Evolutionary conservation across 2,888 invertebrate species (phyloP).

Genomic region (Asteroscopus sphinx): DNA sequence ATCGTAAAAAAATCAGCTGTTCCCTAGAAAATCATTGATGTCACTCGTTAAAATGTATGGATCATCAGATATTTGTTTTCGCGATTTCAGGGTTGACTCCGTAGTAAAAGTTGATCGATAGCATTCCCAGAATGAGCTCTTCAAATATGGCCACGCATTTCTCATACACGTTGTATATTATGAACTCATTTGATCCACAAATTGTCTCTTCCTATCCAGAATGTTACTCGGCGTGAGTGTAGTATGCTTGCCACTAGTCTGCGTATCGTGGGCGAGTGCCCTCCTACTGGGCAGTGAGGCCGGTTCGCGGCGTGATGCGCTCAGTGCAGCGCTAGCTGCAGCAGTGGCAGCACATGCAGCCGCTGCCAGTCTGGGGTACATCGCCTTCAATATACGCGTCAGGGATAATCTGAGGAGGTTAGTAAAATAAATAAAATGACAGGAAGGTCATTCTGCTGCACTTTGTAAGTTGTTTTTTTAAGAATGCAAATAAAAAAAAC

Average conservation of each 20-base stretch:
- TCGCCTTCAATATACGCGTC: constrained; percentile 96
- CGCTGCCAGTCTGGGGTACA: constrained; percentile 96
- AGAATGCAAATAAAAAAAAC: too few relatives aligned
- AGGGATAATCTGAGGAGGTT: constrained; percentile 92
- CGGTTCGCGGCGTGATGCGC: constrained; percentile 91
- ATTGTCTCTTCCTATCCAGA: constrained; percentile 75
- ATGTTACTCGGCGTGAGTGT: constrained; percentile 96
- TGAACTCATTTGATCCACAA: not conserved
- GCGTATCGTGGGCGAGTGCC: constrained; percentile 94
- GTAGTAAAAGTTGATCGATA: too few relatives aligned
- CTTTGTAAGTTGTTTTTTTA: too few relatives aligned
- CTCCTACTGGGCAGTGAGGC: constrained; percentile 91
- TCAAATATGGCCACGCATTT: too few relatives aligned
- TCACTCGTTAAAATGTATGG: too few relatives aligned
- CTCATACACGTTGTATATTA: too few relatives aligned
- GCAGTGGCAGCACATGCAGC: constrained; percentile 94
- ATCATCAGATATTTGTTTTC: too few relatives aligned
- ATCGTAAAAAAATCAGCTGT: too few relatives aligned
- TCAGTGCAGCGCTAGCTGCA: constrained; percentile 94
- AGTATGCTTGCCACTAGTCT: constrained; percentile 95
- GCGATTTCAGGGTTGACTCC: too few relatives aligned
- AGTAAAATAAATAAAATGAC: not conserved
- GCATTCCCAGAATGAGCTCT: too few relatives aligned
- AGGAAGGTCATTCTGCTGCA: too few relatives aligned
- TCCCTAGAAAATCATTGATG: too few relatives aligned